Conservation (phyloP, 2,797 vertebrate species). For the Lophius americanus region DNA sequence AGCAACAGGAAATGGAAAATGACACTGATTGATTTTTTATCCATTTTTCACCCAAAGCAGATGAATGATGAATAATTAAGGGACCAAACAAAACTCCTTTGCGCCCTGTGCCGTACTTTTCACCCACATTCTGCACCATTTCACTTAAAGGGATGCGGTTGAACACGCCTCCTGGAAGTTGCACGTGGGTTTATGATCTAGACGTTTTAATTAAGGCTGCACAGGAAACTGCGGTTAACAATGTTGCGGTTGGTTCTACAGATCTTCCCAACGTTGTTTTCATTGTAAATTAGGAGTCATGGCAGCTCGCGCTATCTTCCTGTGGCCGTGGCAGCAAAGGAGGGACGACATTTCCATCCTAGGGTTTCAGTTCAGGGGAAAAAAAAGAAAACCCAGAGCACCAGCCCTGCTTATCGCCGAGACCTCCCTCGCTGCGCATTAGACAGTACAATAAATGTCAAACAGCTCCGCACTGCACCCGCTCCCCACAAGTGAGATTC, state of each 20-base stretch:
- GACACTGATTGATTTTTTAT: too few relatives aligned
- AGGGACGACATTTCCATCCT: constrained; percentile 41
- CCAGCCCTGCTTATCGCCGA: constrained; percentile 68
- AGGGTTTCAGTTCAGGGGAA: constrained; percentile 63
- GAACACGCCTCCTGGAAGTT: too few relatives aligned
- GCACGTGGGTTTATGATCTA: too few relatives aligned
- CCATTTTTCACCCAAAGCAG: too few relatives aligned
- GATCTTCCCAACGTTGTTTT: not conserved
- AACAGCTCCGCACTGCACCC: constrained; percentile 69
- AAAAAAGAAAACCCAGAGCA: constrained; percentile 43
- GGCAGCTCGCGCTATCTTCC: not conserved
- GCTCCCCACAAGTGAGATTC: constrained; percentile 76
- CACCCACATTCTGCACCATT: too few relatives aligned
- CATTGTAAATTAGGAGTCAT: constrained; percentile 4
- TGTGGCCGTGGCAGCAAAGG: constrained; percentile 11
- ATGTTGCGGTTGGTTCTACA: not conserved
- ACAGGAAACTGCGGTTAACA: not conserved
- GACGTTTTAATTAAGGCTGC: too few relatives aligned
- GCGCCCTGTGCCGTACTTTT: too few relatives aligned
- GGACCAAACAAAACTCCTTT: too few relatives aligned
- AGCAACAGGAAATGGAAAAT: too few relatives aligned
- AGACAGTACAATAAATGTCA: constrained; percentile 83
- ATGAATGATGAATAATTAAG: too few relatives aligned
- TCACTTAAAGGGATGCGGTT: too few relatives aligned
- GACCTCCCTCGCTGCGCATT: constrained; percentile 69